Base-by-base conservation (phyloP, 2,113 vertebrate genomes). In the Garra rufa region DNA sequence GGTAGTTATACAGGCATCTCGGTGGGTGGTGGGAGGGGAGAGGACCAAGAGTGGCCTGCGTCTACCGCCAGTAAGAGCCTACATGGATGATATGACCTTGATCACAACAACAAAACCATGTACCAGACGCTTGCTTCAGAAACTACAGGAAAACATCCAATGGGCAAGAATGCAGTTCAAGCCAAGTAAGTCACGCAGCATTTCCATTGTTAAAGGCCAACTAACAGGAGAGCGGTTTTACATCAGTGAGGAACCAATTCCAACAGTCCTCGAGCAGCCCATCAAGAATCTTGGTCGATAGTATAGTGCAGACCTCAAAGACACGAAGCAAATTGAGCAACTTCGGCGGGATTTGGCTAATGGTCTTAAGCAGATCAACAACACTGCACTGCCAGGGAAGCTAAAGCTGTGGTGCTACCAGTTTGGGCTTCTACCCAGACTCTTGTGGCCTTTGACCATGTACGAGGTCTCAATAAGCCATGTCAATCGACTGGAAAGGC, bases 61-160 rank as follows among this genome's bases (percentile, higher is more conserved):
- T 15, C 48, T 17, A 15, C 43, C 0, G 48, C 15, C 48, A 50
- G 5, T 50, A 15, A 50, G 48, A 17, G 48, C 48, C 48, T 50
- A 50, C 48, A 50, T 50, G 14, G 48, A 50, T 4, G 15, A 50
- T 5, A 50, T 50, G 48, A 50, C 48, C 48, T 34, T 34, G 34
- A 81, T 65, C 38, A 65, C 34, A 44, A 81, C 78, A 81, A 65
- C 59, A 65, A 81, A 67, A 81, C 59, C 57, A 41, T 81, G 78
- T 11, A 65, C 59, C 9, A 81, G 78, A 46, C 19, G 57, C 2
- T 81, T 81, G 78, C 57, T 67, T 13, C 30, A 81, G 19, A 81
- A 81, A 48, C 78, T 81, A 34, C 78, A 67, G 13, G 78, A 81
- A 65, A 81, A 81, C 13, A 81, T 81, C 38, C 78, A 65, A 1